These are phyloP conservation scores for Neodiprion pinetum DNA, from an alignment of 1,140 invertebrate species.

Conservation along the genomic window DNA sequence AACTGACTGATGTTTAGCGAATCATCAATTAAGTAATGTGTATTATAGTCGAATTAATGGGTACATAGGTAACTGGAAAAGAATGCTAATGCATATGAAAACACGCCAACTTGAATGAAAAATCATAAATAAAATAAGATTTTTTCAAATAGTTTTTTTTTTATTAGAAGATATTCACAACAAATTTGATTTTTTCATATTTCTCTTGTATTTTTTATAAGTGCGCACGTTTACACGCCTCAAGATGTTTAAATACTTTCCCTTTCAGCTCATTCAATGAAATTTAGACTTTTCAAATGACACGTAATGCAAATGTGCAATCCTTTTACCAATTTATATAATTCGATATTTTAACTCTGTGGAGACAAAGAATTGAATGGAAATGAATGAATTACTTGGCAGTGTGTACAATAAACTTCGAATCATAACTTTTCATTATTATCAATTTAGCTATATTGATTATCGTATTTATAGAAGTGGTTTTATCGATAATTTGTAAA, in stretches of 20 bases:
- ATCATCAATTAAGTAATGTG: not conserved
- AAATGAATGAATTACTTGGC: no score
- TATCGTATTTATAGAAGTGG: no score
- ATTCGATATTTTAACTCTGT: not conserved
- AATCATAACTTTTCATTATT: no score
- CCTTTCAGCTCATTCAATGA: not conserved
- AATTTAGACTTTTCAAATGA: not conserved
- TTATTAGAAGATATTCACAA: not conserved
- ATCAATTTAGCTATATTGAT: no score
- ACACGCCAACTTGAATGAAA: not conserved
- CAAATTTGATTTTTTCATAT: not conserved
- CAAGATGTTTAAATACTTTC: not conserved
- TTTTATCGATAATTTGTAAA: no score
- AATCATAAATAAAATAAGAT: not conserved
- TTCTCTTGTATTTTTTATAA: no score
- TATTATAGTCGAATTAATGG: not conserved
- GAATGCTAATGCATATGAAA: not conserved
- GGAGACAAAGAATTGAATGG: not conserved
- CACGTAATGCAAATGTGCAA: not conserved
- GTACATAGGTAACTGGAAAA: not conserved
- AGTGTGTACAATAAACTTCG: no score
- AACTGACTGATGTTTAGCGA: not conserved
- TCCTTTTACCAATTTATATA: not conserved
- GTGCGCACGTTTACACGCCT: not conserved
- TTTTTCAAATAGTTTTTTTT: not conserved